Evolutionary conservation across 2,888 invertebrate species (phyloP), one percentile per base, ranked within the genome.

Genomic region (Aphodius sticticus): DNA sequence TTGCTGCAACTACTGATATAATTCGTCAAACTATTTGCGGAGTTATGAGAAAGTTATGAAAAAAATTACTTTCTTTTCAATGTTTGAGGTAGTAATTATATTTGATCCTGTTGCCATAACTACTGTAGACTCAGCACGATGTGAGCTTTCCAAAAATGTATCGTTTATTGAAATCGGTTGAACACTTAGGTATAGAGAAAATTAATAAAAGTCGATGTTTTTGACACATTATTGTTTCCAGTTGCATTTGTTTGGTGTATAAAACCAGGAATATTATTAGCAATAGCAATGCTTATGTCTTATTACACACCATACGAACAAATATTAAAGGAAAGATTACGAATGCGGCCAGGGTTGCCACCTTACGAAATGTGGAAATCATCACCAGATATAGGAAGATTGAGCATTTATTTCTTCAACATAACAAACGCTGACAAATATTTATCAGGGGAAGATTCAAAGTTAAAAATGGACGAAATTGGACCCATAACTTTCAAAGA

Each of bases 401-500:
- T 93, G 71, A 92, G 93, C 82, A 92, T 93, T 0, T 94, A 94
- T 85, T 89, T 96, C 12, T 96, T 96, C 90, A 96, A 96, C 86
- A 92, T 96, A 5, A 96, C 96, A 26, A 96, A 96, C 87, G 91
- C 92, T 78, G 93, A 94, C 77, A 92, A 92, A 78, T 96, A 94
- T 86, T 86, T 95, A 77, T 88, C 89, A 37, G 95, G 95, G 0
- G 87, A 90, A 2, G 94, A 94, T 76, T 86, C 87, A 0, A 95
- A 94, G 84, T 88, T 96, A 4, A 91, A 92, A 53, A 88, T 96
- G 3, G 87, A 93, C 82, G 93, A 97, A 90, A 90, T 96, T 15
- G 96, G 96, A 0, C 96, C 96, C 0, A 93, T 95, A 78, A 92
- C 94, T 0, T 77, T 80, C 89, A 93, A 93, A 85, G 93, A 94